These are phyloP conservation scores for Caenorhabditis auriculariae DNA, from an alignment of 2,888 invertebrate genomes.

Conservation along the genomic window DNA sequence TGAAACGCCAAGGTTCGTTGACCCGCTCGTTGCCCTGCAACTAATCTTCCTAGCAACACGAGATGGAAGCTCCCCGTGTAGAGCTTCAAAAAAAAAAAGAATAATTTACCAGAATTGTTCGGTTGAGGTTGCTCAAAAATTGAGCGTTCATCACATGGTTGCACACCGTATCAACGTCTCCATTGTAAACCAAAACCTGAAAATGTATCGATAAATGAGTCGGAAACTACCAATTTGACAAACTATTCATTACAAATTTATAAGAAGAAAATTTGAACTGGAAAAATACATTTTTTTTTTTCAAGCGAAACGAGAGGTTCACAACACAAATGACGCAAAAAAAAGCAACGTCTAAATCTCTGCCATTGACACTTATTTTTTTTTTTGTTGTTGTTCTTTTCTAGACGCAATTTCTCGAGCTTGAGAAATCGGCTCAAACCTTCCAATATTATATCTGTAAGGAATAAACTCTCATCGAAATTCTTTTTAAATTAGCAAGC, in stretches of 20 bases:
- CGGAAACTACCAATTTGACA: neutral
- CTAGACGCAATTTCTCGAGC: too few relatives aligned
- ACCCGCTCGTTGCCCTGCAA: constrained; percentile 14
- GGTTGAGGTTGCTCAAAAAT: constrained; percentile 32
- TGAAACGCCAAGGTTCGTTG: constrained; percentile 36
- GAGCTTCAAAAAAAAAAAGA: neutral
- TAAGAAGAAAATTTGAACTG: neutral
- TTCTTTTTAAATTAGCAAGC: too few relatives aligned
- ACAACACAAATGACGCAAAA: too few relatives aligned
- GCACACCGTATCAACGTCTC: constrained; percentile 68
- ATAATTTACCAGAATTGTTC: constrained; percentile 25
- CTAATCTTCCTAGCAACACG: neutral
- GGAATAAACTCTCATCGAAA: too few relatives aligned
- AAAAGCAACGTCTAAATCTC: too few relatives aligned
- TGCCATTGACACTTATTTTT: too few relatives aligned
- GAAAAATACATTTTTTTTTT: too few relatives aligned
- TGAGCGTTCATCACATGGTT: constrained; percentile 67
- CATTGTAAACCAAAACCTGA: constrained; percentile 66
- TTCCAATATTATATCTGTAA: too few relatives aligned
- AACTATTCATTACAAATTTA: neutral
- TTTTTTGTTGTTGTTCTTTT: too few relatives aligned
- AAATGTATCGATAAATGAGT: neutral
- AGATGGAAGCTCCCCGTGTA: neutral
- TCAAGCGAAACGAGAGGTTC: too few relatives aligned
- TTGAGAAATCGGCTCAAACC: too few relatives aligned